Percentiles rank a stretch among this genome's conserved stretches.
Evolutionary conservation across 2,888 invertebrate species (phyloP).

Genomic region (Drosophila meridiana): DNA sequence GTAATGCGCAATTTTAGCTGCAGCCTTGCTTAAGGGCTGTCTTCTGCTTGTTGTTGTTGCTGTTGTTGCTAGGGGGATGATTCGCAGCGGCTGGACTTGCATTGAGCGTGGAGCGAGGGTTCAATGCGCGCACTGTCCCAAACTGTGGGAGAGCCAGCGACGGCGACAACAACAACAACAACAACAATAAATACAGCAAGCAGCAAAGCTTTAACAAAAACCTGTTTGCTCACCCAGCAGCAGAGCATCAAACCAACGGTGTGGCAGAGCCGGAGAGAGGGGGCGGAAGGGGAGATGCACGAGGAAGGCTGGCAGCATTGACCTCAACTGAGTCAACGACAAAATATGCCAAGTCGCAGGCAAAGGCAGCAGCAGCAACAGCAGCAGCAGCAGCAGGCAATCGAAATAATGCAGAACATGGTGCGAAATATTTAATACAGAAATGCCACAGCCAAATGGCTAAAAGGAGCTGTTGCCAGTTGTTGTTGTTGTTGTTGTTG

Average conservation of each 20-base stretch:
- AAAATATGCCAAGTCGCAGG: constrained; percentile 70
- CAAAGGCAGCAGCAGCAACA: constrained; percentile 44
- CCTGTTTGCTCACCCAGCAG: constrained; percentile 64
- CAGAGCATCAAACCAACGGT: constrained; percentile 10
- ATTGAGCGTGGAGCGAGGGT: constrained; percentile 40
- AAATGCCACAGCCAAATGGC: constrained; percentile 56
- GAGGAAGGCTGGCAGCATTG: constrained; percentile 61
- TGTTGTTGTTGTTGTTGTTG: constrained; percentile 11
- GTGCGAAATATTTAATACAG: constrained; percentile 80
- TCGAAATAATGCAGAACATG: constrained; percentile 80
- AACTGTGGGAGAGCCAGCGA: constrained; percentile 45
- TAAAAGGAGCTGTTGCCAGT: constrained; percentile 38
- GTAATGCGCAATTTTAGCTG: constrained; percentile 10
- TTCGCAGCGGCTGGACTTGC: constrained; percentile 21
- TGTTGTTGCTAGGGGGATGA: constrained; percentile 42
- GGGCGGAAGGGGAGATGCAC: neutral
- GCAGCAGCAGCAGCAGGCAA: constrained; percentile 41
- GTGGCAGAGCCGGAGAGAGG: neutral
- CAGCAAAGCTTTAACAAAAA: constrained; percentile 60
- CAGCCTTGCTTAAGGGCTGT: constrained; percentile 47
- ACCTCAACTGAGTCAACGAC: constrained; percentile 80
- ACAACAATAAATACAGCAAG: constrained; percentile 8
- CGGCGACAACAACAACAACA: constrained; percentile 1
- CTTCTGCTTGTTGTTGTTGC: constrained; percentile 15
- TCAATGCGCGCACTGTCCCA: constrained; percentile 53